Evolutionary conservation across 2,797 vertebrate genomes (phyloP).

Genomic region (Hypotaenidia philippensis): DNA sequence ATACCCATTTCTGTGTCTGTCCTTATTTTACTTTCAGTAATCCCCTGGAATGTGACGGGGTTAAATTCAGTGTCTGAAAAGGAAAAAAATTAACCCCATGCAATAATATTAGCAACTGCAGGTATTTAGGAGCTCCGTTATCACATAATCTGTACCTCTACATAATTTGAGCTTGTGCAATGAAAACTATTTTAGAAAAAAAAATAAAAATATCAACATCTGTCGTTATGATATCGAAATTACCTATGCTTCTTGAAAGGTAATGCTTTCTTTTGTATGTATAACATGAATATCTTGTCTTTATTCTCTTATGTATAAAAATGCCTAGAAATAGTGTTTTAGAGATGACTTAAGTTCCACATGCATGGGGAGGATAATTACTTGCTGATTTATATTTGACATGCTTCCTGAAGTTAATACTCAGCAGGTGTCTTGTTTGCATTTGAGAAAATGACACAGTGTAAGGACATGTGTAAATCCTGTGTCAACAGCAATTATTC

Average conservation of each 20-base stretch:
- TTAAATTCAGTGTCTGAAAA: not conserved
- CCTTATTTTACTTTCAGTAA: not conserved
- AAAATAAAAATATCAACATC: not conserved
- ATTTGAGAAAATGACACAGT: slow-evolving; percentile 1
- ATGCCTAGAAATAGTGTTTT: not conserved
- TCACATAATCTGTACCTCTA: not conserved
- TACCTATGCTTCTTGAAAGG: not conserved
- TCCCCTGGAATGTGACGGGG: not conserved
- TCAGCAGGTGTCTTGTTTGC: slow-evolving; percentile 35
- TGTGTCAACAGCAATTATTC: slow-evolving; percentile 26
- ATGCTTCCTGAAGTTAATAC: slow-evolving; percentile 12
- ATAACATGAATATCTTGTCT: not conserved
- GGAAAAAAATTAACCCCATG: not conserved
- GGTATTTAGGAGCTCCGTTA: not conserved
- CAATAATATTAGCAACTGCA: not conserved
- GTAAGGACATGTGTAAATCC: slow-evolving; percentile 11
- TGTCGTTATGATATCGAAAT: not conserved
- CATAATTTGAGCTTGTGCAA: not conserved
- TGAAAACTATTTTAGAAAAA: not conserved
- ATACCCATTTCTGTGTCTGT: not conserved
- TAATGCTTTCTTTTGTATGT: not conserved
- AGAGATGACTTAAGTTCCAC: not conserved
- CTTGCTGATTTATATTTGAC: slow-evolving; percentile 30
- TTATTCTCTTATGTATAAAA: not conserved
- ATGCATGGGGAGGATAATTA: not conserved